Evolutionary conservation across 2,113 vertebrate species (phyloP), one percentile per base, ranked within the genome.

Genomic region (Coptodon bakossiorum): DNA sequence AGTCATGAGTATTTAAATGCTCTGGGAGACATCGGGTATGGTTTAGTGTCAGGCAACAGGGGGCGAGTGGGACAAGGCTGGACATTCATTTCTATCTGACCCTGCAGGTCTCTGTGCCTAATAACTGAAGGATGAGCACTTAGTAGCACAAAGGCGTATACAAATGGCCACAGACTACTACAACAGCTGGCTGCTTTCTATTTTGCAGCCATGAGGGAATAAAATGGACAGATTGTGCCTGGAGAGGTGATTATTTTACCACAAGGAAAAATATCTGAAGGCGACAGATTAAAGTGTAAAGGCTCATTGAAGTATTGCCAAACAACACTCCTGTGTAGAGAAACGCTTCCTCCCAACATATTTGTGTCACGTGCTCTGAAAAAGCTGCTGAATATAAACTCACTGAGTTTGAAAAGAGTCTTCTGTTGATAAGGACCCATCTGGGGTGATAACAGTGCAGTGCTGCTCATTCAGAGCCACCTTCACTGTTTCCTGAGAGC

Each of bases 181-280:
- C 84, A 88, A 84, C 92, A 94, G 88, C 91, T 95, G 93, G 73
- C 61, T 83, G 85, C 81, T 84, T 86, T 87, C 85, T 86, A 76
- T 68, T 71, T 82, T 48, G 61, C 59, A 53, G 90, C 85, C 76
- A 56, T 1, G 40, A 71, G 85, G 78, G 89, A 85, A 63, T 83
- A 9, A 82, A 76, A 84, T 6, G 76, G 36, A 71, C 85, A 83
- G 85, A 89, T 57, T 84, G 83, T 3, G 81, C 83, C 85, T 90
- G 13, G 7, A 85, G 87, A 90, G 71, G 68, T 57, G 89, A 91
- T 87, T 78, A 11, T 90, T 87, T 88, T 29, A 86, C 81, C 43
- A 48, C 82, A 11, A 81, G 56, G 36, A 87, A 85, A 85, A 73
- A 76, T 36, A 81, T 76, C 85, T 57, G 54, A 10, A 59, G 36